These are phyloP conservation scores for Gambelia wislizenii DNA, from an alignment of 2,797 vertebrate genomes.

Conservation along the genomic window DNA sequence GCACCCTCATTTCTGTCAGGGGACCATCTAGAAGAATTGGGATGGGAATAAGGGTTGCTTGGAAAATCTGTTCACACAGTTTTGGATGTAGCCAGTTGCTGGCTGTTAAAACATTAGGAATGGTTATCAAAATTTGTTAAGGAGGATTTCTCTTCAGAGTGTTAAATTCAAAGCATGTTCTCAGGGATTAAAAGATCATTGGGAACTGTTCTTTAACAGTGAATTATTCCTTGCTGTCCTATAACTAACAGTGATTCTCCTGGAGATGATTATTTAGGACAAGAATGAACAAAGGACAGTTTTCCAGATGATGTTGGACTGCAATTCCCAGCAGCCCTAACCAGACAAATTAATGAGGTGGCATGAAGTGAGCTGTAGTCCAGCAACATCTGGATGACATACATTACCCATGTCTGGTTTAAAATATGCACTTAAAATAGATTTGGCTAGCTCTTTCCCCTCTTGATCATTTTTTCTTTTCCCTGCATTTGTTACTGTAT, in stretches of 20 bases:
- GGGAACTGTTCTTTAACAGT: background rate
- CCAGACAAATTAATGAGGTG: too few species aligned
- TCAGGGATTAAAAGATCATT: conserved; percentile 47
- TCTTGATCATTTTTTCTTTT: background rate
- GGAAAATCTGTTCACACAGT: background rate
- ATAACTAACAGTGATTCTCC: conserved; percentile 49
- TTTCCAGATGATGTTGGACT: background rate
- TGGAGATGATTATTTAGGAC: conserved; percentile 31
- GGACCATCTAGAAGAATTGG: background rate
- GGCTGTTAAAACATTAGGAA: too few species aligned
- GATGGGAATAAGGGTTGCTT: background rate
- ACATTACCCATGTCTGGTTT: background rate
- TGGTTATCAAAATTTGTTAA: background rate
- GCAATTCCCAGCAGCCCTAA: too few species aligned
- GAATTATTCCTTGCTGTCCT: conserved; percentile 54
- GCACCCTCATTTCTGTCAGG: too few species aligned
- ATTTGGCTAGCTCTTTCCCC: background rate
- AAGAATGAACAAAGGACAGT: background rate
- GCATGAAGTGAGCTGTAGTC: background rate
- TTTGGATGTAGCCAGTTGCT: background rate
- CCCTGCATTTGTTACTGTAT: conserved; percentile 1
- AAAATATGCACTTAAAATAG: background rate
- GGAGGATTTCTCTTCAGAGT: conserved; percentile 6
- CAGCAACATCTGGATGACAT: background rate
- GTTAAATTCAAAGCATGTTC: conserved; percentile 52